Conservation (phyloP, 2,113 vertebrate genomes). For the Natator depressus region DNA sequence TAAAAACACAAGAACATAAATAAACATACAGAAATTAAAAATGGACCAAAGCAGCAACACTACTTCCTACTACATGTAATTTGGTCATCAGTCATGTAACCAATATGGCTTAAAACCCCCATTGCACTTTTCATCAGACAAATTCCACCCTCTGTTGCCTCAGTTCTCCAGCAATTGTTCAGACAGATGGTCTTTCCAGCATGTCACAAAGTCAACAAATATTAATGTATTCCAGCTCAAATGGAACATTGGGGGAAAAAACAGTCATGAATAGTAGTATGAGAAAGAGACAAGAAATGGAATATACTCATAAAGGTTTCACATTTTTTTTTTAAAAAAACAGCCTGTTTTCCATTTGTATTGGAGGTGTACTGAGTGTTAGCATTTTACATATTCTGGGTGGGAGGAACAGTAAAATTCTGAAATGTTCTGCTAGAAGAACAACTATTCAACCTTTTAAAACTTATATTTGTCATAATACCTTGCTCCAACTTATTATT, state of each 20-base stretch:
- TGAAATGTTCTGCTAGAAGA: background rate
- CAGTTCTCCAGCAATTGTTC: background rate
- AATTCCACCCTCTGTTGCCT: background rate
- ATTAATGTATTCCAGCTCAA: background rate
- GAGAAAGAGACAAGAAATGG: background rate
- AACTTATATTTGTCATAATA: slow-evolving; percentile 3
- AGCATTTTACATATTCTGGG: slow-evolving; percentile 13
- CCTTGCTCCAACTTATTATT: background rate
- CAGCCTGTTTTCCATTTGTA: background rate
- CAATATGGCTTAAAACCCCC: background rate
- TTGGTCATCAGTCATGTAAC: background rate
- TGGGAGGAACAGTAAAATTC: background rate
- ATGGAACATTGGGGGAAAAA: background rate
- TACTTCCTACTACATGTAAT: background rate
- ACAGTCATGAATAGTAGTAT: background rate
- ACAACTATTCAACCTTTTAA: background rate
- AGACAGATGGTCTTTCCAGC: background rate
- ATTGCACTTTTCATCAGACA: background rate
- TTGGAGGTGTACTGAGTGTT: background rate
- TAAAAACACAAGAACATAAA: background rate
- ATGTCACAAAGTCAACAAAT: background rate
- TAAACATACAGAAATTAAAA: background rate
- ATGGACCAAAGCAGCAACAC: background rate
- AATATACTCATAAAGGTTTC: background rate
- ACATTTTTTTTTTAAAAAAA: background rate